Conservation (phyloP, 1,140 invertebrate genomes). For the Leptopilina boulardi region DNA sequence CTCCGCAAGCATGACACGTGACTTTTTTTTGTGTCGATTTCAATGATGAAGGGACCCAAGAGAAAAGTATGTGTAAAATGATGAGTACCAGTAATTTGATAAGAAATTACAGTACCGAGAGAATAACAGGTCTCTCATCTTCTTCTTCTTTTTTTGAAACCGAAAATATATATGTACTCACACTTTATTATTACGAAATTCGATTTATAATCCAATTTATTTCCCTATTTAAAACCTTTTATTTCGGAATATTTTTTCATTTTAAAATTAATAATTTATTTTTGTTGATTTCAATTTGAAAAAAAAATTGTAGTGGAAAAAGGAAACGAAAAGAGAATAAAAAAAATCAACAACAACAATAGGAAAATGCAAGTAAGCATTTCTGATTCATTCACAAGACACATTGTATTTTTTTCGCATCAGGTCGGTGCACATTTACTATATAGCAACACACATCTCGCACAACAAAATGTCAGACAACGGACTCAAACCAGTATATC, state of each 20-base stretch:
- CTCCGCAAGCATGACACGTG: constrained; percentile 18
- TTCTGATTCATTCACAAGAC: constrained; percentile 17
- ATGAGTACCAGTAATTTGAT: constrained; percentile 19
- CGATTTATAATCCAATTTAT: not conserved
- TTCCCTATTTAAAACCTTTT: not conserved
- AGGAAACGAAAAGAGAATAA: constrained; percentile 37
- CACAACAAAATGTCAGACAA: constrained; percentile 57
- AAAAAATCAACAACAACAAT: not conserved
- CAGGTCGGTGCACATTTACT: constrained; percentile 60
- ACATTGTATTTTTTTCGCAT: constrained; percentile 40
- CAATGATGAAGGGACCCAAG: not conserved
- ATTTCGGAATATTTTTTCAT: constrained; percentile 42
- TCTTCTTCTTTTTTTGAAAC: too few relatives aligned
- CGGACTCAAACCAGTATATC: constrained; percentile 61
- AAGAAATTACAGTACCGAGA: constrained; percentile 14
- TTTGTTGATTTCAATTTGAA: not conserved
- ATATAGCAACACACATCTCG: constrained; percentile 44
- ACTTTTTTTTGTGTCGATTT: constrained; percentile 9
- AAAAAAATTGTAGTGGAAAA: too few relatives aligned
- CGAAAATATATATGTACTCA: not conserved
- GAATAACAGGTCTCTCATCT: constrained; percentile 1
- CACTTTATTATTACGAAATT: not conserved
- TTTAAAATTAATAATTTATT: constrained; percentile 41
- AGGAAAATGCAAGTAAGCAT: constrained; percentile 31
- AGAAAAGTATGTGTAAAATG: not conserved